Evolutionary conservation across 2,113 vertebrate species (phyloP).

Genomic region (Albula glossodonta): DNA sequence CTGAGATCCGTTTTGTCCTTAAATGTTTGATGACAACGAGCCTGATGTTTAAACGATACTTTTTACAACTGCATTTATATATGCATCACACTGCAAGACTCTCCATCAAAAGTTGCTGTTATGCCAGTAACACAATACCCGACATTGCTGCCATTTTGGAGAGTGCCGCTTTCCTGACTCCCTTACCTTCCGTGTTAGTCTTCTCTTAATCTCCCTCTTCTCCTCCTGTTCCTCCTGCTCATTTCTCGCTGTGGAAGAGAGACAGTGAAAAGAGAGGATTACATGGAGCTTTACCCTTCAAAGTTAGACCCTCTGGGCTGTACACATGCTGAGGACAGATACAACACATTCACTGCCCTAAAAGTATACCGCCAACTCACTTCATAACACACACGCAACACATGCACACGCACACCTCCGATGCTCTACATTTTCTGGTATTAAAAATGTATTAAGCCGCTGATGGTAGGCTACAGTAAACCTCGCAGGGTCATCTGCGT

Average conservation of each 20-base stretch:
- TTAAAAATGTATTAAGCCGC: not conserved
- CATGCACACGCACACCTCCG: not conserved
- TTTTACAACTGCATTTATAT: no score
- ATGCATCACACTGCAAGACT: not conserved
- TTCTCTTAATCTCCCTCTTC: constrained; percentile 94
- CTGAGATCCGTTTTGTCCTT: no score
- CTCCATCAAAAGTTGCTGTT: not conserved
- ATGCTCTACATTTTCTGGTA: not conserved
- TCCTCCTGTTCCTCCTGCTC: constrained; percentile 96
- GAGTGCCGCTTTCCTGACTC: not conserved
- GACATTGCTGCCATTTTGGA: not conserved
- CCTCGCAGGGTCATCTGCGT: not conserved
- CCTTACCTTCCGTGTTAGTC: constrained; percentile 89
- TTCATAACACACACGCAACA: not conserved
- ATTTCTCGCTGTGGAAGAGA: constrained; percentile 83
- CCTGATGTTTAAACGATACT: no score
- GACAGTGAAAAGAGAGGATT: not conserved
- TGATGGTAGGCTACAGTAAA: not conserved
- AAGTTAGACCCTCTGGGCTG: not conserved
- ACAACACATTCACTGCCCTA: not conserved
- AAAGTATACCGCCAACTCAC: not conserved
- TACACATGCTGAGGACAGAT: not conserved
- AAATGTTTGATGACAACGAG: no score
- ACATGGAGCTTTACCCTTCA: not conserved
- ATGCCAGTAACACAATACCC: not conserved